These are phyloP conservation scores for Ectropis crepuscularia DNA, from an alignment of 2,888 invertebrate species.

Conservation along the genomic window DNA sequence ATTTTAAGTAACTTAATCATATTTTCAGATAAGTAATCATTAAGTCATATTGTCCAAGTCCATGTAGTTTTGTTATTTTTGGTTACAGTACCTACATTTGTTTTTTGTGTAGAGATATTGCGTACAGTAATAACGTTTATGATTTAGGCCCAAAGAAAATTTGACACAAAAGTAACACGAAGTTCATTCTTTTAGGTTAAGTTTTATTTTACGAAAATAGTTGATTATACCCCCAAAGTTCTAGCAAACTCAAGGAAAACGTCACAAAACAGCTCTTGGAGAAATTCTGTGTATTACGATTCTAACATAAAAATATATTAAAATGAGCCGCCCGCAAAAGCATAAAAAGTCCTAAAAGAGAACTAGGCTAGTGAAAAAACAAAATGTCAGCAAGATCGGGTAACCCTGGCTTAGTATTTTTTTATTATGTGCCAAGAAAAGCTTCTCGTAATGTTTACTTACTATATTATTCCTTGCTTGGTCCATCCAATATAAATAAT, in stretches of 20 bases:
- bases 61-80: too few relatives aligned
- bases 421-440: slow-evolving; percentile 48
- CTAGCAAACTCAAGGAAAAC: slow-evolving; percentile 8
- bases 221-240: slow-evolving; percentile 2
- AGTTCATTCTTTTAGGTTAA: neutral
- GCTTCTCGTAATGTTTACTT: slow-evolving; percentile 42
- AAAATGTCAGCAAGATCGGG: slow-evolving; percentile 39
- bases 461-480: slow-evolving; percentile 48
- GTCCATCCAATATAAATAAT: slow-evolving; percentile 51
- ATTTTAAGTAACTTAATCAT: too few relatives aligned
- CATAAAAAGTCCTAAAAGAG: slow-evolving; percentile 28
- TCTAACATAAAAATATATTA: slow-evolving; percentile 32
- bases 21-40: too few relatives aligned
- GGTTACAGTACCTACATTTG: too few relatives aligned
- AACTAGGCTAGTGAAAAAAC: slow-evolving; percentile 36
- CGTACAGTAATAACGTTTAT: too few relatives aligned
- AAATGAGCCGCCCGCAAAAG: slow-evolving; percentile 24
- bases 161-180: too few relatives aligned
- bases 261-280: slow-evolving; percentile 10
- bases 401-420: slow-evolving; percentile 45
- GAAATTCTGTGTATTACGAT: slow-evolving; percentile 21
- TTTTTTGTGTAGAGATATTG: too few relatives aligned
- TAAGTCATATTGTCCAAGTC: too few relatives aligned
- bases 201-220: slow-evolving; percentile 5
- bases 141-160: too few relatives aligned